Evolutionary conservation across 2,113 vertebrate genomes (phyloP).

Genomic region (Sapayoa aenigma): DNA sequence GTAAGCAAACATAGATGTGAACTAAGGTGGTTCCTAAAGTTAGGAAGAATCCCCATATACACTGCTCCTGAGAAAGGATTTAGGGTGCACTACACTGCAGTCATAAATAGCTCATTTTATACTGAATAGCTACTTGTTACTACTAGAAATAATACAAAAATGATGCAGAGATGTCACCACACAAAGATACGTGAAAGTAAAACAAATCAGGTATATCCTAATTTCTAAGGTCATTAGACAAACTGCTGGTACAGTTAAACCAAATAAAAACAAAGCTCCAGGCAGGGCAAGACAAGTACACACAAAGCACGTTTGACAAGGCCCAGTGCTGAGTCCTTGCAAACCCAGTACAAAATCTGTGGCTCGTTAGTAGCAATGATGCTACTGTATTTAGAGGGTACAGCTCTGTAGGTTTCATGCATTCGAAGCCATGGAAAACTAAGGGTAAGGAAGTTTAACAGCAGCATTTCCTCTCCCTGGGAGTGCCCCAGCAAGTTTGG

Average conservation of each 20-base stretch:
- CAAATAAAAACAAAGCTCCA: background rate
- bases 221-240: background rate
- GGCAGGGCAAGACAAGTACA: background rate
- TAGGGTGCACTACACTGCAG: rapidly evolving
- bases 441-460: background rate
- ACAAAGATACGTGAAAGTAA: background rate
- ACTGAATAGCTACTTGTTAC: background rate
- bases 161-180: background rate
- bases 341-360: background rate
- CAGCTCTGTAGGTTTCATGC: background rate
- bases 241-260: background rate
- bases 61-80: background rate
- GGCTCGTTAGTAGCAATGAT: background rate
- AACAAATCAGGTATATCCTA: background rate
- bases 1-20: background rate
- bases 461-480: background rate
- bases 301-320: background rate
- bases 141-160: background rate
- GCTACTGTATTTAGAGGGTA: background rate
- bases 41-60: background rate
- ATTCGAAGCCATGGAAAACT: background rate
- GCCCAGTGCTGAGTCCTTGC: background rate
- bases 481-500: background rate
- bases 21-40: background rate
- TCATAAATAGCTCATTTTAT: background rate